Evolutionary conservation across 2,797 vertebrate species (phyloP).

Genomic region (Lutjanus argentimaculatus): DNA sequence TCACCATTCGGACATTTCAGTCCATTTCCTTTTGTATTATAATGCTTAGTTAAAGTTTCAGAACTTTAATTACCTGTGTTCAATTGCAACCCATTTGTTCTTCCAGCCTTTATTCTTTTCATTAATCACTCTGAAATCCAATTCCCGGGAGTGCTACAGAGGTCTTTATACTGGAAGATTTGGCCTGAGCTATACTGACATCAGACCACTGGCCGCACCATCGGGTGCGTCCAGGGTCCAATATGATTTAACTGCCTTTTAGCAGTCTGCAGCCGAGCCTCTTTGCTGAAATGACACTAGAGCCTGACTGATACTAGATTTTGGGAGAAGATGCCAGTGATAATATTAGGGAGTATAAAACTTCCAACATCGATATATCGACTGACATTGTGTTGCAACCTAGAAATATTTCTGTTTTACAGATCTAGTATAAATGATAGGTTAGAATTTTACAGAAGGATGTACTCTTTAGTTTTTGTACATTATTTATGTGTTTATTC

Average conservation of each 20-base stretch:
- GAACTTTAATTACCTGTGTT: conserved; percentile 16
- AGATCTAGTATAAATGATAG: too few species aligned
- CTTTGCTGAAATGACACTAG: neutral
- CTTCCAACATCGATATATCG: too few species aligned
- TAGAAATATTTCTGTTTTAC: too few species aligned
- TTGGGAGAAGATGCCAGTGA: too few species aligned
- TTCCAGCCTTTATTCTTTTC: neutral
- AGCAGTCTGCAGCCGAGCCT: conserved; percentile 1
- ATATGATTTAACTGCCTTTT: conserved; percentile 29
- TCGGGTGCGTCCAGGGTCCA: conserved; percentile 1
- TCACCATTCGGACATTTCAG: neutral
- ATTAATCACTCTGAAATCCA: conserved; percentile 23
- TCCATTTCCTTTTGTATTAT: neutral
- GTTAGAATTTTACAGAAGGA: too few species aligned
- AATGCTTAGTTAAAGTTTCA: conserved; percentile 14
- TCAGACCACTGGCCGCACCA: neutral
- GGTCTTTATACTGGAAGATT: conserved; percentile 14
- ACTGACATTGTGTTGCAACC: too few species aligned
- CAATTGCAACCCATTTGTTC: conserved; percentile 4
- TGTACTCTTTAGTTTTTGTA: too few species aligned
- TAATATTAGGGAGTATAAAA: too few species aligned
- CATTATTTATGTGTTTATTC: too few species aligned
- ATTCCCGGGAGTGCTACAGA: conserved; percentile 3
- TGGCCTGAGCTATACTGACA: conserved; percentile 19
- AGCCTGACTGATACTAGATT: too few species aligned